These are phyloP conservation scores for Dicyrtomina minuta DNA, from an alignment of 2,888 invertebrate genomes.

Conservation along the genomic window DNA sequence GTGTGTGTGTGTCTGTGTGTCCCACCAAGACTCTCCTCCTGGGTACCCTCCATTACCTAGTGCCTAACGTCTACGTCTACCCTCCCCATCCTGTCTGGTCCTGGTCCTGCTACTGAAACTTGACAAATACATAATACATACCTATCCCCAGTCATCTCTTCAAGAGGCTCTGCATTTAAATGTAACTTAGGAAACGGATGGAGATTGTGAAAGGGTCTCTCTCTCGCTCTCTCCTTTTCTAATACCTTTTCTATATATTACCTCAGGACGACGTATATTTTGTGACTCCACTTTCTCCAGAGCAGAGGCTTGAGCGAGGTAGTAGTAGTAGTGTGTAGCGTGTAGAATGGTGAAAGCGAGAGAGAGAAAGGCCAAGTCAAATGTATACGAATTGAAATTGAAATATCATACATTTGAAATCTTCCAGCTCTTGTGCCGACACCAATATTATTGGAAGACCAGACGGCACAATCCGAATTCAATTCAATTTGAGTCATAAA, in stretches of 20 bases:
- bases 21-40: conserved; percentile 32
- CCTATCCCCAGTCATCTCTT: too few species aligned
- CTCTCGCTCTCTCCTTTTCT: conserved; percentile 4
- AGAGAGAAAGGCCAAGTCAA: neutral
- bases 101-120: neutral
- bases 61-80: neutral
- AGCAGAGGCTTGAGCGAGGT: neutral
- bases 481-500: conserved; percentile 11
- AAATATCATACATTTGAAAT: conserved; percentile 45
- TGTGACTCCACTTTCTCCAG: neutral
- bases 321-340: too few species aligned
- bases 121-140: too few species aligned
- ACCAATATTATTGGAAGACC: conserved; percentile 12
- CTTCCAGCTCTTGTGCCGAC: conserved; percentile 16
- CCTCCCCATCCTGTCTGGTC: neutral
- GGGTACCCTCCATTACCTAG: conserved; percentile 36
- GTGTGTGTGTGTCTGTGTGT: conserved; percentile 13
- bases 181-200: neutral
- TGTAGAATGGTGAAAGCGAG: neutral
- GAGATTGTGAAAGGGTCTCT: neutral
- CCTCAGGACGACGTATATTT: too few species aligned
- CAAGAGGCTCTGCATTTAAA: neutral
- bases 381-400: conserved; percentile 35
- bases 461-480: conserved; percentile 25
- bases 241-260: neutral